Evolutionary conservation across 2,888 invertebrate species (phyloP), one percentile per base, ranked within the genome.

Genomic region (Sphinx pinastri): DNA sequence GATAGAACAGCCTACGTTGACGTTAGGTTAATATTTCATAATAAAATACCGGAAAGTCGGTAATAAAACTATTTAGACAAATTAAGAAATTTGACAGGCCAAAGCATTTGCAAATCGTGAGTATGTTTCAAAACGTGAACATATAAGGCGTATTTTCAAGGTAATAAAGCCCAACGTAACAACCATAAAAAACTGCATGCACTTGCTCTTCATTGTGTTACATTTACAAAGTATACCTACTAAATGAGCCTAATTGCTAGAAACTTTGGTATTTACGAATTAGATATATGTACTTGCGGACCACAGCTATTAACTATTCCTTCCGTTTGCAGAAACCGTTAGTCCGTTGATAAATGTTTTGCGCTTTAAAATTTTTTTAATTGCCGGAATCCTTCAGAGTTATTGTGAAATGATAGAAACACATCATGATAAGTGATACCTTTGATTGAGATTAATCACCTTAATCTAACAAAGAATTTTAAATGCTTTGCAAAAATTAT

Each of bases 351-450:
- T 63, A 60, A 60, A 60, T 49, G 63, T 63, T 63, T 13, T 49
- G 19, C 49, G 63, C 49, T 63, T 63, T 49, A 49, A n/a, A 63
- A 63, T 63, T 19, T 19, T 19, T 49, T 49, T 5, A 63, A 63
- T 49, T 19, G 63, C 5, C 25, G 63, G 63, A 63, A 63, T 13
- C 47, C 49, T 13, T 49, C 49, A 13, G 38, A 49, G 6, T 63
- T 60, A 38, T 60, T 60, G 6, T 60, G 60, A 60, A 60, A 60
- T 63, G 47, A 12, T 63, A 19, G 49, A 63, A 63, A 63, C 63
- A 4, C 12, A 38, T 60, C 60, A 16, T 16, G 16, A 47, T 60
- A 47, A 47, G 47, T n/a, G 47, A 16, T 47, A 60, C 11, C 11
- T 47, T 16, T 2, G 38, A 60, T 60, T 47, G 1, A 47, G 60